Conservation (phyloP, 2,888 invertebrate species). For the Xanthorhoe designata region DNA sequence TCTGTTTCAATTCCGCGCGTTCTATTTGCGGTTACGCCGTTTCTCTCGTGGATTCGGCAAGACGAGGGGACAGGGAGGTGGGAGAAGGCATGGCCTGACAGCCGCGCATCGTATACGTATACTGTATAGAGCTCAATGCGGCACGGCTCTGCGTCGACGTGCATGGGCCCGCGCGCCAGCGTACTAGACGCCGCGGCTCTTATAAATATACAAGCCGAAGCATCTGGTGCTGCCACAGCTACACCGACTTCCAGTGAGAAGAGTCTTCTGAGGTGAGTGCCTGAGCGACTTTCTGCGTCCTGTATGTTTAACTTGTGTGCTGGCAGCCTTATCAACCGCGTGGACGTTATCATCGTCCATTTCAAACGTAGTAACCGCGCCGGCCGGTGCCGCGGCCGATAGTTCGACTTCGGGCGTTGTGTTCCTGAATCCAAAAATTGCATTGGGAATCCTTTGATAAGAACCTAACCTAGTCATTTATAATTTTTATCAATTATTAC, state of each 20-base stretch:
- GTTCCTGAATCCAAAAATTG: background rate
- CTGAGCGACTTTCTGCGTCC: conserved; percentile 54
- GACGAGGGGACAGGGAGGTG: conserved; percentile 45
- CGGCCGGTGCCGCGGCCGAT: background rate
- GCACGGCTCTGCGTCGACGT: conserved; percentile 72
- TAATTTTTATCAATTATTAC: background rate
- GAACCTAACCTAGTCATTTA: background rate
- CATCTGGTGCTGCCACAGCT: conserved; percentile 56
- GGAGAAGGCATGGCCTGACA: conserved; percentile 47
- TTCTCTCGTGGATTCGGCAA: conserved; percentile 32
- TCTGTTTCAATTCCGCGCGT: conserved; percentile 36
- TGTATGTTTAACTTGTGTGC: conserved; percentile 28
- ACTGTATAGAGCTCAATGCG: conserved; percentile 77
- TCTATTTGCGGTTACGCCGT: conserved; percentile 41
- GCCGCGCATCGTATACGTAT: conserved; percentile 61
- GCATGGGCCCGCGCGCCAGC: conserved; percentile 62
- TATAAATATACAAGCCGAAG: conserved; percentile 68
- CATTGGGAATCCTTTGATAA: background rate
- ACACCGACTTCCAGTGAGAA: conserved; percentile 48
- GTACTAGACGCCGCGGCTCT: conserved; percentile 60
- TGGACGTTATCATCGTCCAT: conserved; percentile 21
- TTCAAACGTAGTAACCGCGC: conserved; percentile 14
- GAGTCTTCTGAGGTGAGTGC: conserved; percentile 65
- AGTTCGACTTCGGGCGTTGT: background rate
- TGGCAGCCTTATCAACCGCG: conserved; percentile 19